Evolutionary conservation across 2,888 invertebrate species (phyloP).

Genomic region (Toxonevra muliebris): DNA sequence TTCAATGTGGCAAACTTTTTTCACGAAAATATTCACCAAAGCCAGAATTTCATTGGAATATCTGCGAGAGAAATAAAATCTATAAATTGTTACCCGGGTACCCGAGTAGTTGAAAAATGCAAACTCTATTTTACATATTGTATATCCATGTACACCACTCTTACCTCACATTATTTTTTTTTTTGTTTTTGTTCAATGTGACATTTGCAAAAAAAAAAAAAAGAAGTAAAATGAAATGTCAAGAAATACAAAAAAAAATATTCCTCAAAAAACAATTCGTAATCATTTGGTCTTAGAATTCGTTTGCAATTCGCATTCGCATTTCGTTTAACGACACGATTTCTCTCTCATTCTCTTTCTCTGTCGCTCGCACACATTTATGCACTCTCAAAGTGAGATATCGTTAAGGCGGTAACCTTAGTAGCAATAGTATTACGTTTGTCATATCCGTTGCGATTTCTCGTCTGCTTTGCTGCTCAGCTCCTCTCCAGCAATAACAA

Average conservation of each 20-base stretch:
- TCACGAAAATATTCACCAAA: no score
- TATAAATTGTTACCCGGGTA: no score
- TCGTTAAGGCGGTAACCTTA: constrained; percentile 17
- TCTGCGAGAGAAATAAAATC: no score
- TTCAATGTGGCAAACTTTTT: no score
- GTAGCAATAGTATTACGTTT: not conserved
- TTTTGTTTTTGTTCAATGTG: constrained; percentile 1
- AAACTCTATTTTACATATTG: not conserved
- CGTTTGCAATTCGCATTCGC: constrained; percentile 6
- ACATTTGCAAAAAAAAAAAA: constrained; percentile 13
- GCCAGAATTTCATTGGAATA: no score
- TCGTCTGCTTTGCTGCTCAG: not conserved
- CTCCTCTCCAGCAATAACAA: no score
- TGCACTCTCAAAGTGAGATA: not conserved
- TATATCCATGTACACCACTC: not conserved
- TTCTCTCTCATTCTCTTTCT: not conserved
- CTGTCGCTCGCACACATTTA: not conserved
- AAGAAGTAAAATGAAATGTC: not conserved
- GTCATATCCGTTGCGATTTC: not conserved
- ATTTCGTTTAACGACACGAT: not conserved
- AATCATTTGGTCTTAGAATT: not conserved
- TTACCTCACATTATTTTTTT: not conserved
- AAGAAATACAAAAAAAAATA: not conserved
- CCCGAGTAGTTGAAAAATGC: not conserved
- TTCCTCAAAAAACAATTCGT: not conserved